phyloP scores from a whole-genome alignment of 1,140 invertebrate species.

The Apis laboriosa region DNA sequence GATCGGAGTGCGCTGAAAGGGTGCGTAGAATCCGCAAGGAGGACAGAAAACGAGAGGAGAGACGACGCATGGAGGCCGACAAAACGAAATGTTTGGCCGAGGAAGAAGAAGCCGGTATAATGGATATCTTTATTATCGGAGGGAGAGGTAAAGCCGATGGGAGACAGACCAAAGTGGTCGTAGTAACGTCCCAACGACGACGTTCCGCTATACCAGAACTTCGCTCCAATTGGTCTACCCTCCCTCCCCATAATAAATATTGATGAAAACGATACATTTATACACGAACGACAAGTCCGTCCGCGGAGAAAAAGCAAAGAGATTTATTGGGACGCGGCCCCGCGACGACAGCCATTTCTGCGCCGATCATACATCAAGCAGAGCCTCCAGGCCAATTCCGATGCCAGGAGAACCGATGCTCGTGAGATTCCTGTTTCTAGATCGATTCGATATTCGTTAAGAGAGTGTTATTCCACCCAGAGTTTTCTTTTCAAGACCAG shows the following conservation, averaged over 20 bases:
- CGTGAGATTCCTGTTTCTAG: constrained; percentile 34
- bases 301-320: constrained; percentile 65
- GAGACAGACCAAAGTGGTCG: constrained; percentile 34
- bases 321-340: constrained; percentile 65
- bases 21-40: constrained; percentile 26
- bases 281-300: constrained; percentile 66
- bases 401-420: constrained; percentile 16
- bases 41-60: constrained; percentile 4
- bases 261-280: constrained; percentile 69
- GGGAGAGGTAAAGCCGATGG: constrained; percentile 48
- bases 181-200: constrained; percentile 26
- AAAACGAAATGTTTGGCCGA: constrained; percentile 54
- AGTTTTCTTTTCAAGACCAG: neutral
- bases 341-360: constrained; percentile 66
- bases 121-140: constrained; percentile 69
- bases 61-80: constrained; percentile 19
- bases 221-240: constrained; percentile 59
- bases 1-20: constrained; percentile 27
- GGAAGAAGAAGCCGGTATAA: constrained; percentile 63
- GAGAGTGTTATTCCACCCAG: constrained; percentile 16
- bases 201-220: constrained; percentile 43
- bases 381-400: constrained; percentile 38
- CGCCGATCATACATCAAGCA: constrained; percentile 62
- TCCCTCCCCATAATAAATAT: constrained; percentile 60
- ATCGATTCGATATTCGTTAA: constrained; percentile 33